A percentile compares a stretch with the other conserved stretches of the same genome.
phyloP scores from a whole-genome alignment of 2,888 invertebrate genomes.

The Tetranychus piercei region DNA sequence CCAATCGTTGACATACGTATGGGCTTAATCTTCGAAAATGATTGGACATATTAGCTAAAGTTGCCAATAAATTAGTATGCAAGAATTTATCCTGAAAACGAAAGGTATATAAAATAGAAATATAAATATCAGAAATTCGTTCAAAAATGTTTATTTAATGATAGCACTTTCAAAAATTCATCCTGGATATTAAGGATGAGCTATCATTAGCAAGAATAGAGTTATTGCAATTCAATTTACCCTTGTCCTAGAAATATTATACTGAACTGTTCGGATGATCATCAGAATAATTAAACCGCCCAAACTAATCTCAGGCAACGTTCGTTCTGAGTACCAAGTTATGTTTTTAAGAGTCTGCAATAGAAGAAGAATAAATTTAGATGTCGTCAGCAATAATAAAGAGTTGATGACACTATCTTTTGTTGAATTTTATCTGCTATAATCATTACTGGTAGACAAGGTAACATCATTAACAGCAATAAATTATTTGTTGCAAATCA shows the following conservation, averaged over 20 bases:
- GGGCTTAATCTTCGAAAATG: conserved; percentile 76
- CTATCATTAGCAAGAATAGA: no score
- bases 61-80: conserved; percentile 94
- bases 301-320: conserved; percentile 72
- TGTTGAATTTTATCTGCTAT: not conserved
- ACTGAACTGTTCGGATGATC: conserved; percentile 87
- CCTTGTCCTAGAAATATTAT: conserved; percentile 85
- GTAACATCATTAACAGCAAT: conserved; percentile 1
- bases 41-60: conserved; percentile 92
- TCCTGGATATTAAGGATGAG: no score
- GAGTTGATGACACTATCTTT: conserved; percentile 13
- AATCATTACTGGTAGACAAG: conserved; percentile 10
- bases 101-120: conserved; percentile 15
- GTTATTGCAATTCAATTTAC: conserved; percentile 33
- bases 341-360: conserved; percentile 65
- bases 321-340: conserved; percentile 80
- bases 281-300: conserved; percentile 84
- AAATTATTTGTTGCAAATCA: not conserved
- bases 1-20: conserved; percentile 80
- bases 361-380: conserved; percentile 22
- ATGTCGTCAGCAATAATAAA: conserved; percentile 3
- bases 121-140: conserved; percentile 3
- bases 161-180: no score
- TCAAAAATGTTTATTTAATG: not conserved
- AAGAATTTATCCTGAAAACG: conserved; percentile 64